Conservation (phyloP, 2,888 invertebrate genomes). For the Therioaphis trifolii region DNA sequence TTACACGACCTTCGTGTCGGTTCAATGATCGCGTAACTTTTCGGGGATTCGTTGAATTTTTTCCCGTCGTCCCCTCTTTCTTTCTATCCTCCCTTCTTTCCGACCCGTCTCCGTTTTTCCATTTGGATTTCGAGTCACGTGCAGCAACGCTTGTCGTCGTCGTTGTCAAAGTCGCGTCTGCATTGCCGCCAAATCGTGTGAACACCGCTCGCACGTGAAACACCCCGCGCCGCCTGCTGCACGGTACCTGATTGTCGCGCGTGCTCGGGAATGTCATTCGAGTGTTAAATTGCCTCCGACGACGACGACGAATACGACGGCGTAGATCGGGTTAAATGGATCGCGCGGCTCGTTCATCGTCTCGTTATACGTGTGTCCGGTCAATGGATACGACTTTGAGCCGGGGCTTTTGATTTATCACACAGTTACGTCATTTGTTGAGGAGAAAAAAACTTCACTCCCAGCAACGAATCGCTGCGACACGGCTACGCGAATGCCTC, state of each 20-base stretch:
- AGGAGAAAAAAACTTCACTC: too few species aligned
- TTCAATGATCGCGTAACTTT: too few species aligned
- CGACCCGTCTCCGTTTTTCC: not conserved
- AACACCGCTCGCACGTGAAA: too few species aligned
- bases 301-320: not conserved
- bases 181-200: too few species aligned
- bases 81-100: not conserved
- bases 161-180: too few species aligned
- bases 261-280: slow-evolving; percentile 45
- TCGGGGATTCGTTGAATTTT: too few species aligned
- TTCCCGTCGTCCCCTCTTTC: not conserved
- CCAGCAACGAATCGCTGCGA: too few species aligned
- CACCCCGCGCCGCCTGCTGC: too few species aligned
- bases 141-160: too few species aligned
- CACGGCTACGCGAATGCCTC: too few species aligned
- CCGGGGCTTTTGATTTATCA: not conserved
- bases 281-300: slow-evolving; percentile 30
- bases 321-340: slow-evolving; percentile 25
- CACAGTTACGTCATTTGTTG: too few species aligned
- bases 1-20: too few species aligned
- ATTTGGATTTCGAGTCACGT: slow-evolving; percentile 30
- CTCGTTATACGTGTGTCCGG: not conserved
- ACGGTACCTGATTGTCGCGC: slow-evolving; percentile 7
- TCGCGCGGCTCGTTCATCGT: not conserved
- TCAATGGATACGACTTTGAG: not conserved